A percentile compares a stretch with the other conserved stretches of the same genome.
phyloP scores from a whole-genome alignment of 2,888 invertebrate species.

The Perithous albicinctus region DNA sequence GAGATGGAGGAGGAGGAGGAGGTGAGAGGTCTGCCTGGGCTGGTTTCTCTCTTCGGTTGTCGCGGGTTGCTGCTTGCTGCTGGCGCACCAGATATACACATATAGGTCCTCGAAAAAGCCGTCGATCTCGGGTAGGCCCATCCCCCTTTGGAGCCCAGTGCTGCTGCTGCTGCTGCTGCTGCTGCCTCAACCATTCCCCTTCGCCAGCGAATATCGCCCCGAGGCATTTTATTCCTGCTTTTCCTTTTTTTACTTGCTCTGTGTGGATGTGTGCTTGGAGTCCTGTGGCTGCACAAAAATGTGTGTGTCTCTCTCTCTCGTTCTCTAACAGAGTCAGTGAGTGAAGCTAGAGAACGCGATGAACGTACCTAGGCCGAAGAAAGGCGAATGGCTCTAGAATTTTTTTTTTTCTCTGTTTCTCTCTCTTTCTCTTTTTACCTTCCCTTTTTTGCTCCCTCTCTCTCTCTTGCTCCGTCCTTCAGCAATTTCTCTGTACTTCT shows the following conservation, averaged over 20 bases:
- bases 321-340: conserved; percentile 11
- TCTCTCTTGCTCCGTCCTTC: conserved; percentile 32
- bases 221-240: conserved; percentile 52
- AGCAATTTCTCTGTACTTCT: conserved; percentile 59
- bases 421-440: neutral
- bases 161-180: neutral
- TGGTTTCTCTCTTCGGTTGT: conserved; percentile 32
- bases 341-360: conserved; percentile 38
- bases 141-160: conserved; percentile 12
- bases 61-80: conserved; percentile 4
- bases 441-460: neutral
- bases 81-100: conserved; percentile 22
- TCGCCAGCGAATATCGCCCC: conserved; percentile 50
- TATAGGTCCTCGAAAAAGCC: conserved; percentile 42
- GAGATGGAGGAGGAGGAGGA: neutral
- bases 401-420: conserved; percentile 33
- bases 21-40: neutral
- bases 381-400: conserved; percentile 40
- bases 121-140: conserved; percentile 46
- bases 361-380: conserved; percentile 37
- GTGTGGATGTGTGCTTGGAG: conserved; percentile 38
- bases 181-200: conserved; percentile 39
- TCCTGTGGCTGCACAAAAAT: conserved; percentile 53
- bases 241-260: conserved; percentile 44
- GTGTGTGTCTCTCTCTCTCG: conserved; percentile 17